A percentile compares a stretch with the other conserved stretches of the same genome.
These are phyloP conservation scores for Leuciscus idus DNA, from an alignment of 2,113 vertebrate genomes.

Conservation along the genomic window DNA sequence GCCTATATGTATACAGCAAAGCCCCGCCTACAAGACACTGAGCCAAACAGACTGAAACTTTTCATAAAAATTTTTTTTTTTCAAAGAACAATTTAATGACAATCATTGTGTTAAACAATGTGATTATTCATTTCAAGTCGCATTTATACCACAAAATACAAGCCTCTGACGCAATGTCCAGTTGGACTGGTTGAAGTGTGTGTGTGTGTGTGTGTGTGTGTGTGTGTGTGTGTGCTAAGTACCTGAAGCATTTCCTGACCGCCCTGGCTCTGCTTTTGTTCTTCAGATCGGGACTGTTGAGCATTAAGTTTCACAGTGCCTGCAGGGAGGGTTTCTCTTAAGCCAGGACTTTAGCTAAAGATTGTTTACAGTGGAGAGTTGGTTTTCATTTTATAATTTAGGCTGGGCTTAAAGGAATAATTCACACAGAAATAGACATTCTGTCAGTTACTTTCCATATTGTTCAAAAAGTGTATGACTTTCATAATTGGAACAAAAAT, in stretches of 20 bases:
- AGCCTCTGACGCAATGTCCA: not conserved
- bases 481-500: not conserved
- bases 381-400: not conserved
- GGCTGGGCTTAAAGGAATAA: not conserved
- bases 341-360: not conserved
- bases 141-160: slow-evolving; percentile 5
- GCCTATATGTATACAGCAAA: not conserved
- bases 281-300: not conserved
- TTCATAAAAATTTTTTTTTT: not conserved
- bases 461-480: not conserved
- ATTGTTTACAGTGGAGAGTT: not conserved
- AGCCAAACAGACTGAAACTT: not conserved
- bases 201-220: no score
- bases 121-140: not conserved
- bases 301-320: not conserved
- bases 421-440: not conserved
- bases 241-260: not conserved
- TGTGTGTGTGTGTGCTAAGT: not conserved
- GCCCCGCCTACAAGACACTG: not conserved
- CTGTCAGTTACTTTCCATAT: not conserved
- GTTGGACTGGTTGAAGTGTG: slow-evolving; percentile 10
- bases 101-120: slow-evolving; percentile 3
- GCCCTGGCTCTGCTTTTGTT: slow-evolving; percentile 35
- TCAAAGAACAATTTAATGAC: not conserved
- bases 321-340: not conserved